Conservation (phyloP, 2,888 invertebrate species). For the Blera fallax region DNA sequence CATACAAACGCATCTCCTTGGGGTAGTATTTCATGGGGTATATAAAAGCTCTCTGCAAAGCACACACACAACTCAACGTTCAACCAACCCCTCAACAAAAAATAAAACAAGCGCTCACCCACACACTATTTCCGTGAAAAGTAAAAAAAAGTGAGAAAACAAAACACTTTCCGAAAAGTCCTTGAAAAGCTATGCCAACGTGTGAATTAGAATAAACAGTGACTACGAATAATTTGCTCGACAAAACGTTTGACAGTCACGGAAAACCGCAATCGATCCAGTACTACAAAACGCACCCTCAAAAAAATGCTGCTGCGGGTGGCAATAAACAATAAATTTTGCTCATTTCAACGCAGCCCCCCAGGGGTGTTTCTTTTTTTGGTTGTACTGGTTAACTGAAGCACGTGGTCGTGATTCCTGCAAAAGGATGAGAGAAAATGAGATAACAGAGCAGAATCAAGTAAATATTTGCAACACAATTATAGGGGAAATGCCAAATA, state of each 20-base stretch:
- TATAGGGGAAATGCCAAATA: constrained; percentile 20
- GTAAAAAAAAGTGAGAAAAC: neutral
- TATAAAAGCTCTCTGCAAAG: constrained; percentile 14
- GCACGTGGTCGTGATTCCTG: constrained; percentile 49
- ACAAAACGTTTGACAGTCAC: constrained; percentile 34
- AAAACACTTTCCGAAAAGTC: constrained; percentile 5
- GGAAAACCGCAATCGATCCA: constrained; percentile 20
- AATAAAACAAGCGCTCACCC: constrained; percentile 7
- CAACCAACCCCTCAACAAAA: neutral
- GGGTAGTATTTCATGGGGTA: neutral
- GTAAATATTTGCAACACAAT: constrained; percentile 30
- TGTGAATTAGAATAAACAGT: neutral
- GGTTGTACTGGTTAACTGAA: constrained; percentile 15
- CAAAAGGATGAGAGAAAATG: neutral
- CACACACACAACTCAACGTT: neutral
- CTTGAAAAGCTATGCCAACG: neutral
- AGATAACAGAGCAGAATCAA: constrained; percentile 1
- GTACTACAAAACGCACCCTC: constrained; percentile 20
- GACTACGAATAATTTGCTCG: constrained; percentile 18
- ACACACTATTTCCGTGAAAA: neutral
- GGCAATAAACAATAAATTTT: neutral
- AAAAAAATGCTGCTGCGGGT: neutral
- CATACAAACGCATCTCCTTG: neutral
- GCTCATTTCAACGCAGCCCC: neutral
- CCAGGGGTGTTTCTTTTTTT: neutral